Evolutionary conservation across 2,113 vertebrate genomes (phyloP).

Genomic region (Gopherus flavomarginatus): DNA sequence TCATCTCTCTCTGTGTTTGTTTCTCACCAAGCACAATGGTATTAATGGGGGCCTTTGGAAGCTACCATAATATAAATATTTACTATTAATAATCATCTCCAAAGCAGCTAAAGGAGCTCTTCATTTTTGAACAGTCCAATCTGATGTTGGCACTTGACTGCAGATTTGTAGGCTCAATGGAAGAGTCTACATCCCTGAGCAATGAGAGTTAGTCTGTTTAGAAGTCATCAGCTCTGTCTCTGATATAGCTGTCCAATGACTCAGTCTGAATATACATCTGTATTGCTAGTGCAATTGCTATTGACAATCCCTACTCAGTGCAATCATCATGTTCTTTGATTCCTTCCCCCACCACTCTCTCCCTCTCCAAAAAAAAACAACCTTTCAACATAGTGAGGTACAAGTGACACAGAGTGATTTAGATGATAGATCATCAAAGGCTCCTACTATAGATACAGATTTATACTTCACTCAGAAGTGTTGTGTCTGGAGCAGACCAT

Average conservation of each 20-base stretch:
- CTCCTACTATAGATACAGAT: neutral
- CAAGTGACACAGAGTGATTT: neutral
- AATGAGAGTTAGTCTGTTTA: neutral
- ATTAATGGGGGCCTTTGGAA: neutral
- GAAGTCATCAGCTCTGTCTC: neutral
- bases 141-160: neutral
- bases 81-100: neutral
- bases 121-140: neutral
- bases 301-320: neutral
- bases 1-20: neutral
- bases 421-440: neutral
- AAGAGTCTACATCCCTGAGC: neutral
- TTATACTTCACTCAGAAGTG: neutral
- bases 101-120: neutral
- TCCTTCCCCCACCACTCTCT: neutral
- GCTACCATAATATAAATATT: neutral
- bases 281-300: neutral
- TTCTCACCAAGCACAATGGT: neutral
- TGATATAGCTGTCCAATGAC: neutral
- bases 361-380: neutral
- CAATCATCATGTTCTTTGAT: neutral
- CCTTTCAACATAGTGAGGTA: neutral
- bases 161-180: neutral
- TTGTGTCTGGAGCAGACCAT: no score
- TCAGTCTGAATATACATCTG: neutral